Evolutionary conservation across 2,888 invertebrate species (phyloP), one percentile per base, ranked within the genome.

Genomic region (Sericinus montela): DNA sequence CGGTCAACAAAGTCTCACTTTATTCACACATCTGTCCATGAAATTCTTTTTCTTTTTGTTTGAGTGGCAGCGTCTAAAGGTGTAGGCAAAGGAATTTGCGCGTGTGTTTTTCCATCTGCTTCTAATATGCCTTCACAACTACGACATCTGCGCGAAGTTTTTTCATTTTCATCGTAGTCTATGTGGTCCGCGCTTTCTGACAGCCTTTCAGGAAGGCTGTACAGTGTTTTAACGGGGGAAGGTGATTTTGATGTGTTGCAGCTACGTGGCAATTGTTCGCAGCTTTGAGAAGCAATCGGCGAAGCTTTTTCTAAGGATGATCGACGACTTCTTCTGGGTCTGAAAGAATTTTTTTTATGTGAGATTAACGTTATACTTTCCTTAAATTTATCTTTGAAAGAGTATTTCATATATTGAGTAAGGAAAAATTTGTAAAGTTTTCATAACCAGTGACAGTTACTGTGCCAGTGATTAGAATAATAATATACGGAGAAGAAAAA

Each of bases 11-110:
- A 93, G 93, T 89, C 94, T 92, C 80, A 94, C 93, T 92, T 94
- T 94, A 85, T 94, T 94, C 63, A 94, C 93, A 82, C 94, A 94
- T 77, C 93, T 91, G 90, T 95, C 95, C 92, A 96, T 94, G 77
- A 96, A 95, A 80, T 95, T 95, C 73, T 93, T 92, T 93, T 93
- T 68, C 92, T 90, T 75, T 93, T 93, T 7, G 90, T 91, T 65
- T 91, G 91, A 45, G 88, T 90, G 58, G 86, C 74, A 61, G 90
- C 89, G 61, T 91, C 90, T 68, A 90, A 79, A 62, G 90, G 90
- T 67, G 91, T 75, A 65, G 90, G 90, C 65, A 92, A 70, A 55
- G 91, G 90, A 52, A 90, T 76, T 55, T 90, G 80, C 51, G 91
- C 90, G 63, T 90, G 90, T 65, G 80, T 79, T 59, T 89, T 85